Evolutionary conservation across 2,888 invertebrate genomes (phyloP).

Genomic region (Mactromeris polynyma): DNA sequence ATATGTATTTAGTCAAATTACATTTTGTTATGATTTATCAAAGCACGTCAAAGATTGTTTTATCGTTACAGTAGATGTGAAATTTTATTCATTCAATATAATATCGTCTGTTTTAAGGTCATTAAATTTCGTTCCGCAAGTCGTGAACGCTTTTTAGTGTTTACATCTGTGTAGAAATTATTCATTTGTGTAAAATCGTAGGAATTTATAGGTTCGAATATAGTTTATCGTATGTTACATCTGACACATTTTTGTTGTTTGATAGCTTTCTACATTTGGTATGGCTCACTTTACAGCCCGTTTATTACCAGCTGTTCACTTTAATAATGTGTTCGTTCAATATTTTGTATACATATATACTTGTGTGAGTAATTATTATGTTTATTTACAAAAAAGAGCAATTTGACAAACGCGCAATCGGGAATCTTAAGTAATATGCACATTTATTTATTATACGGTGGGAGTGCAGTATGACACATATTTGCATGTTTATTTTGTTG

Average conservation of each 20-base stretch:
- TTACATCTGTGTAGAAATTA: background rate
- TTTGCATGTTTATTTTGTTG: background rate
- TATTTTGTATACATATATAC: background rate
- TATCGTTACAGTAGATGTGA: background rate
- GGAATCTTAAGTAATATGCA: background rate
- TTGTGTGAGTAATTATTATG: background rate
- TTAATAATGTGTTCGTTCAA: background rate
- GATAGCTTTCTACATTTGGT: background rate
- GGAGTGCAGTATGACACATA: background rate
- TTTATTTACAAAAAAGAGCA: background rate
- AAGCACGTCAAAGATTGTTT: background rate
- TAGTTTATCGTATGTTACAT: background rate
- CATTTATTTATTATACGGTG: background rate
- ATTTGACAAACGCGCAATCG: background rate
- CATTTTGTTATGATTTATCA: background rate
- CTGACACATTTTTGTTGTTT: background rate
- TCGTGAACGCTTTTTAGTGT: background rate
- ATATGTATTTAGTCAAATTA: background rate
- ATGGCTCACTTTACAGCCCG: background rate
- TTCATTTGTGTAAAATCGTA: background rate
- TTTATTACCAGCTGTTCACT: background rate
- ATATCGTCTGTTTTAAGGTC: background rate
- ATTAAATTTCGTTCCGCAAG: background rate
- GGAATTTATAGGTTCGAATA: background rate
- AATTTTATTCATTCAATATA: background rate